Conservation (phyloP, 1,140 invertebrate genomes). For the Aphis craccivora region DNA sequence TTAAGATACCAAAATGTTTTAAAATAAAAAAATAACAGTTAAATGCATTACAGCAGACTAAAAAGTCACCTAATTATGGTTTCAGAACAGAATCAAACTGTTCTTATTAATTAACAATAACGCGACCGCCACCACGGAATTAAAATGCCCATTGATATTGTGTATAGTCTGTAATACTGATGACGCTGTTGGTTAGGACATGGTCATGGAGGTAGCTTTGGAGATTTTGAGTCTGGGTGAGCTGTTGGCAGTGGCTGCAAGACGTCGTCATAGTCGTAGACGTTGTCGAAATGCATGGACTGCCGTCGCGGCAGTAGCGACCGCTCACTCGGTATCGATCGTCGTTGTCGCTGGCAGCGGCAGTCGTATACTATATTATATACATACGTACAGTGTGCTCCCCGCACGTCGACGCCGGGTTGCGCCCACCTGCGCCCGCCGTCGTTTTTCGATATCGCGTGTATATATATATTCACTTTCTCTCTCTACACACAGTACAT, state of each 20-base stretch:
- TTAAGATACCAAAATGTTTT: no score
- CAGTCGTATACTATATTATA: background rate
- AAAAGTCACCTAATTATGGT: background rate
- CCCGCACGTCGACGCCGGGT: background rate
- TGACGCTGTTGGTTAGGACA: background rate
- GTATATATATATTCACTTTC: slow-evolving; percentile 1
- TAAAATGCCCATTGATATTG: background rate
- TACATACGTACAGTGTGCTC: background rate
- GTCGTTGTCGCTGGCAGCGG: background rate
- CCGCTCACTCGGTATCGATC: slow-evolving; percentile 35
- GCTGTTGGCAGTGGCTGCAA: background rate
- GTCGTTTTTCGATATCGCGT: background rate
- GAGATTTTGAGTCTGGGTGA: background rate
- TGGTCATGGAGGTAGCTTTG: background rate
- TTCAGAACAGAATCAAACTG: background rate
- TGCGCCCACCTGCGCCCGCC: slow-evolving; percentile 34
- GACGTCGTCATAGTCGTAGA: background rate
- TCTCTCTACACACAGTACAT: background rate
- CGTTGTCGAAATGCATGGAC: background rate
- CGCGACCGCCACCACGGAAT: no score
- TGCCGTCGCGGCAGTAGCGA: background rate
- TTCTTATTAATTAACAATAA: no score
- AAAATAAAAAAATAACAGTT: no score
- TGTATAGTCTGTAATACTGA: background rate
- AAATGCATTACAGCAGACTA: no score